Evolutionary conservation across 2,797 vertebrate species (phyloP).

Genomic region (Triplophysa yarkandensis): DNA sequence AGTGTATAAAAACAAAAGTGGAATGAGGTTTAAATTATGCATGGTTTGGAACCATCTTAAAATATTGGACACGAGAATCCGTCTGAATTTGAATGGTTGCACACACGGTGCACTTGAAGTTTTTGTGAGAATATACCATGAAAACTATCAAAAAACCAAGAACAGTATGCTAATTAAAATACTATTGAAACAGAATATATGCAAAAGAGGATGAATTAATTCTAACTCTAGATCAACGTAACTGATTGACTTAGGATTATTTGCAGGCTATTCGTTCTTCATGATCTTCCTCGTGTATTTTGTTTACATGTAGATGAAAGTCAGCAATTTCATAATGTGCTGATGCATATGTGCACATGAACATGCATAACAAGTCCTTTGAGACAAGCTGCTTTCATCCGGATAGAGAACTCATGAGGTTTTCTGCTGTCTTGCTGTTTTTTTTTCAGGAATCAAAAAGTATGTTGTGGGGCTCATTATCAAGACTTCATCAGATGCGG

Average conservation of each 20-base stretch:
- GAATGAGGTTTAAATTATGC: too few species aligned
- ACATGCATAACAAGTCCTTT: constrained; percentile 33
- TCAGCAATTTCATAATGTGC: constrained; percentile 22
- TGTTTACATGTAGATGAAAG: neutral
- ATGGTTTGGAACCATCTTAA: too few species aligned
- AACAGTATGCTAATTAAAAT: neutral
- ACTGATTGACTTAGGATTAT: neutral
- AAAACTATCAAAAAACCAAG: neutral
- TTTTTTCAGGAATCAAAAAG: constrained; percentile 93
- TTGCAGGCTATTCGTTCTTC: neutral
- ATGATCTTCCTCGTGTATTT: neutral
- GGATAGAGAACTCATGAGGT: neutral
- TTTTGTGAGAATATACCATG: neutral
- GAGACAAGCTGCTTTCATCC: constrained; percentile 6
- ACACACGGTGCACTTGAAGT: too few species aligned
- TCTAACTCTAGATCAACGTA: neutral
- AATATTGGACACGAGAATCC: too few species aligned
- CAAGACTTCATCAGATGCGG: constrained; percentile 97
- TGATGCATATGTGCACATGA: constrained; percentile 27
- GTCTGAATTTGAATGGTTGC: too few species aligned
- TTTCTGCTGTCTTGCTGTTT: constrained; percentile 36
- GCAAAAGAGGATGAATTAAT: neutral
- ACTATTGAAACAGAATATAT: neutral
- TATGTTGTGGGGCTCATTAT: constrained; percentile 99
- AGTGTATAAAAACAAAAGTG: too few species aligned